Conservation (phyloP, 64 coral and sea anemone genomes). For the Dendrophyllia cribrosa region DNA sequence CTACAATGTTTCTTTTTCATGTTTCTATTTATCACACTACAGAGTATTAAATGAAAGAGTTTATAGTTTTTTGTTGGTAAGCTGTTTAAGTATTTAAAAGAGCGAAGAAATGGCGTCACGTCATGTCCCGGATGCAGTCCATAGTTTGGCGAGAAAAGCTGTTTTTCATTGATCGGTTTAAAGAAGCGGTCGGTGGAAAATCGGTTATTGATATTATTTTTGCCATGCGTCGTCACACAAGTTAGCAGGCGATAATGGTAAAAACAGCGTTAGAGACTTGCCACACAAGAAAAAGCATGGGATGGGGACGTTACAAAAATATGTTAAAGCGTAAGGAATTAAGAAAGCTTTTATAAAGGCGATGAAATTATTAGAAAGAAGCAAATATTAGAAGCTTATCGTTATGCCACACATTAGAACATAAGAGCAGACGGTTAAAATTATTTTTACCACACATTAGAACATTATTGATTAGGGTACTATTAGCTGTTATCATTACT, state of each 20-base stretch:
- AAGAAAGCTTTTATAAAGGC: neutral
- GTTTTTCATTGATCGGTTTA: neutral
- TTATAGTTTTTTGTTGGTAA: neutral
- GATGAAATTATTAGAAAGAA: neutral
- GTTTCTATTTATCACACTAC: neutral
- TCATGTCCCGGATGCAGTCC: neutral
- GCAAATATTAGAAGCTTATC: neutral
- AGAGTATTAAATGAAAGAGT: neutral
- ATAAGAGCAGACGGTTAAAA: neutral
- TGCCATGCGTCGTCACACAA: neutral
- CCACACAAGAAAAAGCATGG: neutral
- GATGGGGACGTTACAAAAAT: neutral
- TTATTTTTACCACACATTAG: neutral
- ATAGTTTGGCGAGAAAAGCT: neutral
- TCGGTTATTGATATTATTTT: neutral
- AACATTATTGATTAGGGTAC: neutral
- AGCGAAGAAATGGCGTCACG: neutral
- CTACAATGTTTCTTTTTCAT: too few relatives aligned
- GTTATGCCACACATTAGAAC: neutral
- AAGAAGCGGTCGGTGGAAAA: neutral
- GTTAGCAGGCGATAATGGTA: neutral
- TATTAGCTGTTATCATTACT: neutral
- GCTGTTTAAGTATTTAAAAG: neutral
- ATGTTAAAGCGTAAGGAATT: neutral
- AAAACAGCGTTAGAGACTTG: neutral